Evolutionary conservation across 2,888 invertebrate species (phyloP).

Genomic region (Amiota minor): DNA sequence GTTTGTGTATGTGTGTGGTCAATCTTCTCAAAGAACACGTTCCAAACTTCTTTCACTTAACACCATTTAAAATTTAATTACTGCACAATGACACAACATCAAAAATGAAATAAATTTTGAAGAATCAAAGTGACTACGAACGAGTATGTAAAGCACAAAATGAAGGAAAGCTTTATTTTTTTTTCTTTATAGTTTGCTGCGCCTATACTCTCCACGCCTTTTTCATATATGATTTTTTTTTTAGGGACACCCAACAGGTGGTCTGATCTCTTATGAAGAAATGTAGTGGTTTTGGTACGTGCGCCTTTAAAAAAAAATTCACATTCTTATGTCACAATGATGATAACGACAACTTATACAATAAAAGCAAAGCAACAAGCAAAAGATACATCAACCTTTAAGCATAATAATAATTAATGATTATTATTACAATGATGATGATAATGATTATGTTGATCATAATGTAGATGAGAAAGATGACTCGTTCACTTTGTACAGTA

Average conservation of each 20-base stretch:
- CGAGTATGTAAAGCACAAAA: conserved; percentile 14
- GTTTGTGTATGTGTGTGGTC: conserved; percentile 8
- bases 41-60: conserved; percentile 15
- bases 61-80: conserved; percentile 26
- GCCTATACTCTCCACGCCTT: not conserved
- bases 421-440: not conserved
- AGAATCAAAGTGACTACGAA: not conserved
- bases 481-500: not conserved
- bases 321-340: conserved; percentile 26
- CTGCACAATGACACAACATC: conserved; percentile 7
- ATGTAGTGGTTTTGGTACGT: not conserved
- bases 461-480: not conserved
- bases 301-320: not conserved
- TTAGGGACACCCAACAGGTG: conserved; percentile 21
- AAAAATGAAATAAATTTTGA: too few relatives aligned
- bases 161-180: conserved; percentile 5
- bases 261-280: not conserved
- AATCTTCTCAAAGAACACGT: not conserved
- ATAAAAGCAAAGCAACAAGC: too few relatives aligned
- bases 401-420: not conserved
- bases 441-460: not conserved
- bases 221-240: conserved; percentile 5
- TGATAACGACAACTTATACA: not conserved
- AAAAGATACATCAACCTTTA: too few relatives aligned
- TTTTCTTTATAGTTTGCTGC: not conserved